Conservation (phyloP, 2,888 invertebrate species). For the Heliconius ismenius region DNA sequence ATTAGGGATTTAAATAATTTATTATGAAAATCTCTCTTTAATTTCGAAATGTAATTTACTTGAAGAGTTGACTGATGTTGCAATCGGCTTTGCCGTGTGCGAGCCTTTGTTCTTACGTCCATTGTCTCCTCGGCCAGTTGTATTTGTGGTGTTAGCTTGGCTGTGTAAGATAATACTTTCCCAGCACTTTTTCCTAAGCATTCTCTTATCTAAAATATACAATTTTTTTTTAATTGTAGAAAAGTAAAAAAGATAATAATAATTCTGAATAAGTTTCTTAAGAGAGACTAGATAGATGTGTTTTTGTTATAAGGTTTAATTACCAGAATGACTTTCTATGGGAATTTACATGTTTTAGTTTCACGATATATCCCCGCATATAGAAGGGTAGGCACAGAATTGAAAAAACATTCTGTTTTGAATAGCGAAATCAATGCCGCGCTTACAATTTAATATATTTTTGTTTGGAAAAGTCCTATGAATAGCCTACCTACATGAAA, state of each 20-base stretch:
- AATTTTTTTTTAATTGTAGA: not conserved
- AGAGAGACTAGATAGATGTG: not conserved
- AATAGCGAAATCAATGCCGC: no score
- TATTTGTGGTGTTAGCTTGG: constrained; percentile 50
- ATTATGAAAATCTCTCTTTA: not conserved
- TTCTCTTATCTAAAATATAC: constrained; percentile 60
- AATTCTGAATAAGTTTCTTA: not conserved
- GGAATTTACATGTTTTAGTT: not conserved
- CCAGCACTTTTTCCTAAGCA: constrained; percentile 63
- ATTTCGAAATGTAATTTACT: constrained; percentile 46
- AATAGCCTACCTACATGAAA: no score
- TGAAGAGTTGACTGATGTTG: constrained; percentile 57
- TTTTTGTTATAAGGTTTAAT: not conserved
- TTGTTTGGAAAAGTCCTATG: no score
- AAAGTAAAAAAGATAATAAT: not conserved
- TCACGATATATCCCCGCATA: no score
- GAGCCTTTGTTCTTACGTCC: constrained; percentile 48
- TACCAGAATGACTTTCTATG: not conserved
- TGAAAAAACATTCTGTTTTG: no score
- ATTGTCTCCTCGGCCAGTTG: constrained; percentile 52
- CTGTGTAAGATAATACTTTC: constrained; percentile 57
- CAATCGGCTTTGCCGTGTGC: constrained; percentile 56
- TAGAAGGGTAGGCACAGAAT: no score
- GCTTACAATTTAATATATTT: no score
- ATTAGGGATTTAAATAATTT: not conserved